Base-by-base conservation (phyloP, 2,113 vertebrate species). In the Pardalotus punctatus region DNA sequence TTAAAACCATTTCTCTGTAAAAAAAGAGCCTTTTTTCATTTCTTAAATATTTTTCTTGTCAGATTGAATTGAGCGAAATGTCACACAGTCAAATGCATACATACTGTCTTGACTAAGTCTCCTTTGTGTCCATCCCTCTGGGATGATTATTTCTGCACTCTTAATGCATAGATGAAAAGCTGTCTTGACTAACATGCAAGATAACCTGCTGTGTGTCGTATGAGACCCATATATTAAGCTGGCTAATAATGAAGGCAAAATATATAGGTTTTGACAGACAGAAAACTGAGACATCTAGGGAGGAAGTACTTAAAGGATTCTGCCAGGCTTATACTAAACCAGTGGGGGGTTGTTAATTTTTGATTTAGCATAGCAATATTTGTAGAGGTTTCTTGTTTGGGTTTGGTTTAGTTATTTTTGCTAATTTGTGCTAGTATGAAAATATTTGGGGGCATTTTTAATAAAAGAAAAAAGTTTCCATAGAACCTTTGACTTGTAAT, bases 321-420 rank as follows among this genome's bases (percentile, higher is more conserved):
- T 73, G 5, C 5, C n/a, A 16, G 40, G 27, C 2, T 65, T 61
- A 14, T 42, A 15, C 5, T 69, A 28, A 47, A 56, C 10, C 2
- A 28, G 6, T 8, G 4, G 14, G 33, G 2, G 2, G 22, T 66
- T 47, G 11, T 35, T 53, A 6, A 53, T 72, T 72, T 83, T 81
- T 88, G 12, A 25, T 80, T 72, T 62, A 51, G 5, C 28, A 25
- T 21, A 33, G 8, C 4, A 61, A n/a, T 62, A 38, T 24, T 38
- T 57, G 4, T 31, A 58, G 16, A 3, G 2, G 1, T 0, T 14
- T 47, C n/a, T 40, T 51, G 28, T 40, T 35, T 12, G 1, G 17
- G 5, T 62, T 79, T 40, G 24, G 2, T 42, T 35, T 56, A 20
- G 24, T 42, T 57, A 27, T 42, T 88, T 51, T 50, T 2, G 4